Percentiles rank a stretch among this genome's conserved stretches.
These are phyloP conservation scores for Antechinus flavipes DNA, from an alignment of 2,113 vertebrate genomes.

Conservation along the genomic window DNA sequence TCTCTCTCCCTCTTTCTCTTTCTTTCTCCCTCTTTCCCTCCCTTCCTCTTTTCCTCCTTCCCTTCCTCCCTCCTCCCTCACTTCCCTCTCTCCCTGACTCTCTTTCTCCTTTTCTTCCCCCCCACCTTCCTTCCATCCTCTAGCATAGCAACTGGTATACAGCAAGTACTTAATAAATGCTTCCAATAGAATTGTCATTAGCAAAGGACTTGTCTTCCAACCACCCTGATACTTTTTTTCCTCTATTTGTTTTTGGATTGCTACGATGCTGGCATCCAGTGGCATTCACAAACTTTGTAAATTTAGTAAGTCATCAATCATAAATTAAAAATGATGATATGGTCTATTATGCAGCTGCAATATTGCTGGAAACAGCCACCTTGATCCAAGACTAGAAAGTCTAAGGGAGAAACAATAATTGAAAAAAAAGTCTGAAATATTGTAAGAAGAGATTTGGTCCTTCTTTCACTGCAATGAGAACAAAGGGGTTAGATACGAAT, in stretches of 20 bases:
- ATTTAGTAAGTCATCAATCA: not conserved
- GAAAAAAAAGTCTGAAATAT: not conserved
- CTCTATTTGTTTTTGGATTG: not conserved
- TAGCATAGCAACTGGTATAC: not conserved
- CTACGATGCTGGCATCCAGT: not conserved
- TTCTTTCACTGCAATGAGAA: not conserved
- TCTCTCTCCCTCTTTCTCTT: no score
- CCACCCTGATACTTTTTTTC: not conserved
- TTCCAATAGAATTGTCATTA: not conserved
- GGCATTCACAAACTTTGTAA: constrained; percentile 24
- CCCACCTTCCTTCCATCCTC: not conserved
- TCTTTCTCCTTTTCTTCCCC: no score
- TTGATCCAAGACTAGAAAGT: not conserved
- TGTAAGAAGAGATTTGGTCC: not conserved
- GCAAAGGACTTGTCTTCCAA: not conserved
- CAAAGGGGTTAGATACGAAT: not conserved
- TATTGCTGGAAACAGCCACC: not conserved
- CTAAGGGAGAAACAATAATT: not conserved
- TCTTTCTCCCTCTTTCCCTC: no score
- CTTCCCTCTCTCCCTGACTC: no score
- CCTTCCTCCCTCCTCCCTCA: no score
- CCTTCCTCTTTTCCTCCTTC: no score
- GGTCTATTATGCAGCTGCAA: not conserved
- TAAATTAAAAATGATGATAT: not conserved
- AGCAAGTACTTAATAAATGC: not conserved